A percentile compares a stretch with the other conserved stretches of the same genome.
Conservation (phyloP, 2,113 vertebrate species). For the Corythaixoides concolor region DNA sequence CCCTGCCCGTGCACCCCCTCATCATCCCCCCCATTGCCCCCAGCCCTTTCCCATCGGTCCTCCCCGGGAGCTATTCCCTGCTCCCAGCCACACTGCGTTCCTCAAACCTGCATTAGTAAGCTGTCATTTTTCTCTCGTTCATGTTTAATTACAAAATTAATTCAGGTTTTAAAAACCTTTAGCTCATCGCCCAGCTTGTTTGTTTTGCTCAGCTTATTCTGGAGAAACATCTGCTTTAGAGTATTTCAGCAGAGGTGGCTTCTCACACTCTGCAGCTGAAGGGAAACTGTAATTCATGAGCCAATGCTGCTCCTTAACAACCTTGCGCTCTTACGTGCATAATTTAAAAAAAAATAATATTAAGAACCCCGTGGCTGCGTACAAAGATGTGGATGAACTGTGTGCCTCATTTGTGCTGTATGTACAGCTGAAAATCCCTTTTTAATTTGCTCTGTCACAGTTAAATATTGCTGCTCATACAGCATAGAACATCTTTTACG, state of each 20-base stretch:
- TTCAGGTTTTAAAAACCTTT: neutral
- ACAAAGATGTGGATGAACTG: neutral
- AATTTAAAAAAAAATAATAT: neutral
- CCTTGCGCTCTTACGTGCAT: neutral
- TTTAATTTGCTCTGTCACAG: conserved; percentile 33
- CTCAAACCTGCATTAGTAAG: neutral
- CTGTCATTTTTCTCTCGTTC: fast-evolving
- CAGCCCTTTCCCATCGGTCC: too few relatives aligned
- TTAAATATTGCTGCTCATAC: neutral
- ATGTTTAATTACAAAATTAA: neutral
- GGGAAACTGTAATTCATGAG: neutral
- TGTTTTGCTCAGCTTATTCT: neutral
- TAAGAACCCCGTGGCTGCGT: neutral
- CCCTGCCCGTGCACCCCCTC: fast-evolving
- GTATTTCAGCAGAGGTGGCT: neutral
- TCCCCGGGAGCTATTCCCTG: neutral
- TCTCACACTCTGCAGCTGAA: neutral
- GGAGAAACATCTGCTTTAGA: neutral
- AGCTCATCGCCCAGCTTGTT: fast-evolving
- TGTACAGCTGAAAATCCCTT: neutral
- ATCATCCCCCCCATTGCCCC: fast-evolving
- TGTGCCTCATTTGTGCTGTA: neutral
- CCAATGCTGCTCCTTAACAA: neutral
- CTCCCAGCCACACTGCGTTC: fast-evolving
- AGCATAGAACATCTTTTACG: neutral